Percentiles rank a stretch among this genome's conserved stretches.
phyloP scores from a whole-genome alignment of 2,113 vertebrate species.

The Sylvietta virens region DNA sequence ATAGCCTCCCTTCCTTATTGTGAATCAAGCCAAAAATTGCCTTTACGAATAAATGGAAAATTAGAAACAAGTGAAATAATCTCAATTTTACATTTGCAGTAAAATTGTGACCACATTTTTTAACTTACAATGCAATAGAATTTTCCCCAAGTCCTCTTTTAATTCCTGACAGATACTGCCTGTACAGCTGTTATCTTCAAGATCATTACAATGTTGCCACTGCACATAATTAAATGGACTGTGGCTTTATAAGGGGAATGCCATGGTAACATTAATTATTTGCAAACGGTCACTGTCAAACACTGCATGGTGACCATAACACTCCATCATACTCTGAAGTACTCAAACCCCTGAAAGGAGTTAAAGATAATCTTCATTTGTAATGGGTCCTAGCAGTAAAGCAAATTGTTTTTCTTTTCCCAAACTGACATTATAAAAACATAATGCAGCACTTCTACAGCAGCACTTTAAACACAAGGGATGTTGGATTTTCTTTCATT shows the following conservation, averaged over 20 bases:
- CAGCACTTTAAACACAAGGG: neutral
- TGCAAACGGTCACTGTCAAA: slow-evolving; percentile 17
- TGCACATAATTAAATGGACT: slow-evolving; percentile 15
- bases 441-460: neutral
- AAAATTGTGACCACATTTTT: neutral
- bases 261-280: slow-evolving; percentile 40
- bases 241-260: neutral
- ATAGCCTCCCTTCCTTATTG: neutral
- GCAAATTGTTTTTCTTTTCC: neutral
- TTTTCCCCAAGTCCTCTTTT: neutral
- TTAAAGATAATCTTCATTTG: neutral
- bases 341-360: neutral
- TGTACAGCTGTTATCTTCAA: neutral
- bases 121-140: neutral
- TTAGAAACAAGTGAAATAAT: neutral
- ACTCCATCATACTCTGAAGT: neutral
- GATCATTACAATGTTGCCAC: neutral
- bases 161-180: neutral
- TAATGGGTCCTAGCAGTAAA: neutral
- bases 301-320: neutral
- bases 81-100: neutral
- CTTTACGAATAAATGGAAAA: neutral
- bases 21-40: neutral
- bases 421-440: neutral
- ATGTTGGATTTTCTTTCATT: neutral